Conservation (phyloP, 2,797 vertebrate genomes). For the Pterois miles region DNA sequence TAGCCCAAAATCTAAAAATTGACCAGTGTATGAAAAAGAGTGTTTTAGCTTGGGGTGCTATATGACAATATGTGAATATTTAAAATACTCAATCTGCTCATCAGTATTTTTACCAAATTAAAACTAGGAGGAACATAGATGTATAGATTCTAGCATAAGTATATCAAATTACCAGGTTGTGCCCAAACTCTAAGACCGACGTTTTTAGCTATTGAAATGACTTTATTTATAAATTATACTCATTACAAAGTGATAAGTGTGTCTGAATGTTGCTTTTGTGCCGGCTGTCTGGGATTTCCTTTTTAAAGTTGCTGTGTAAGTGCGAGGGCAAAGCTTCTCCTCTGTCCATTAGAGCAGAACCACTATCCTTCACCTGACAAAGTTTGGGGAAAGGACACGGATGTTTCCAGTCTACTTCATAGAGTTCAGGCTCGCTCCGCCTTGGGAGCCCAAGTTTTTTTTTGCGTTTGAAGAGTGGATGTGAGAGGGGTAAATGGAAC, state of each 20-base stretch:
- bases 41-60: not conserved
- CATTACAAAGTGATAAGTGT: constrained; percentile 64
- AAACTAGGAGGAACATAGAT: not conserved
- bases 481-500: constrained; percentile 82
- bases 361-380: constrained; percentile 81
- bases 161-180: constrained; percentile 29
- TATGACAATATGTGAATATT: not conserved
- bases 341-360: constrained; percentile 77
- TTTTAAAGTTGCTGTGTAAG: constrained; percentile 70
- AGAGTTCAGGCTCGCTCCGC: constrained; percentile 73
- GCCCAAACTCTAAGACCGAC: constrained; percentile 35
- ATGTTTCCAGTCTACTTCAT: constrained; percentile 81
- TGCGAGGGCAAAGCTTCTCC: constrained; percentile 61
- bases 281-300: constrained; percentile 68
- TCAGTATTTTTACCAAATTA: not conserved
- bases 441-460: constrained; percentile 75
- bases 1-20: not conserved
- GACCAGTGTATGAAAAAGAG: not conserved
- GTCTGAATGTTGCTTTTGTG: constrained; percentile 54
- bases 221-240: constrained; percentile 45
- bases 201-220: constrained; percentile 51
- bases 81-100: not conserved
- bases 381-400: constrained; percentile 81
- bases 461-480: constrained; percentile 79
- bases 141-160: not conserved